Percentiles rank a stretch among this genome's conserved stretches.
phyloP scores from a whole-genome alignment of 2,113 vertebrate genomes.

The Halichoeres trimaculatus region DNA sequence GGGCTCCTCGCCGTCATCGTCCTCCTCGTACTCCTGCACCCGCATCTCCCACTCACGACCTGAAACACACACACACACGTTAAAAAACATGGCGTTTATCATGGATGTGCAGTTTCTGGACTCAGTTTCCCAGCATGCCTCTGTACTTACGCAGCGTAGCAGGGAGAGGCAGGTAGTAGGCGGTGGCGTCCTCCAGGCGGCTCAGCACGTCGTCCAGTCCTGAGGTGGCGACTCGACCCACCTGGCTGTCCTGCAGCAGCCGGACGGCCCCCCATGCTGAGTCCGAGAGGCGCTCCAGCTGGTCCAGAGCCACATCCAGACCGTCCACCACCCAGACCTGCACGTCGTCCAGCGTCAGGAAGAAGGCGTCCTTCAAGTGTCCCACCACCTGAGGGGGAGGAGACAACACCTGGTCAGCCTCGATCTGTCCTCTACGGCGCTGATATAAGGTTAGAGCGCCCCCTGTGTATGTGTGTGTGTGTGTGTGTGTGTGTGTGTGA shows the following conservation, averaged over 20 bases:
- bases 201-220: constrained; percentile 75
- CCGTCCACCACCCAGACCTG: constrained; percentile 70
- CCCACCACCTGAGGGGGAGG: constrained; percentile 63
- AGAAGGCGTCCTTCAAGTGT: constrained; percentile 75
- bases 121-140: constrained; percentile 8
- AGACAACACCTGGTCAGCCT: neutral
- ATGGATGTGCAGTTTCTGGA: no score
- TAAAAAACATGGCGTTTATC: no score
- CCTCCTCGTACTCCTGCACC: constrained; percentile 71
- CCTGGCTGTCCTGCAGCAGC: constrained; percentile 57
- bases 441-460: no score
- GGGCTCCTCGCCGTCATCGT: constrained; percentile 73
- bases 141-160: constrained; percentile 74
- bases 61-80: constrained; percentile 39
- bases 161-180: constrained; percentile 77
- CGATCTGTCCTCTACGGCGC: no score
- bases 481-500: neutral
- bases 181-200: constrained; percentile 68
- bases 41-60: constrained; percentile 75
- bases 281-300: constrained; percentile 41
- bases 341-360: constrained; percentile 72
- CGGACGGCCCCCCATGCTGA: neutral
- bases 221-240: constrained; percentile 37
- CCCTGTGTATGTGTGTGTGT: neutral
- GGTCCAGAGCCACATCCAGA: constrained; percentile 61